Base-by-base conservation (phyloP, 2,888 invertebrate genomes). In the Platypus cylindrus region DNA sequence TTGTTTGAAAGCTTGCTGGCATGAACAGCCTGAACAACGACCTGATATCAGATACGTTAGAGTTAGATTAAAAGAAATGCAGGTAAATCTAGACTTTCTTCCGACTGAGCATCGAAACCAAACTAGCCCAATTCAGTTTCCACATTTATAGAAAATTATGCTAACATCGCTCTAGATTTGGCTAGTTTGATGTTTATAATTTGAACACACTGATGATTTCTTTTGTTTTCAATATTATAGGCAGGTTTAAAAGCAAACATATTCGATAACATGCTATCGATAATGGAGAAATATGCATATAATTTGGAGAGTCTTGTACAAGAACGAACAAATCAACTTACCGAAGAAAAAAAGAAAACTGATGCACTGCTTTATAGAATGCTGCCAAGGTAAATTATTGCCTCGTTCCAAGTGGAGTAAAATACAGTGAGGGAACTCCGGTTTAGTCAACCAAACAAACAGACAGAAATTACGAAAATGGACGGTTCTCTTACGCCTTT, bases 231-330 rank as follows among this genome's bases (percentile, higher is more conserved):
- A 3, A 12, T 22, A 24, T 43, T 45, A 30, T 34, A 57, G 53
- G 71, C 75, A 22, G 77, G 78, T 45, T 62, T 78, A 67, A 84
- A 84, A 59, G 74, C 82, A 2, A 85, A 86, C 50, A 85, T 86
- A 45, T 84, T 86, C 53, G 87, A 87, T 62, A 86, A 87, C 53
- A 87, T 89, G 86, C 63, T 89, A 41, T 75, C 80, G 0, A 84
- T 87, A 58, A 87, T 89, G 87, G 87, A 89, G 59, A 86, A 86
- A 55, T 87, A 90, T 54, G 86, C 87, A 1, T 80, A 80, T 25
- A 86, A 87, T 59, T 59, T 90, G 40, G 89, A 89, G 54, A 76
- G 79, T 0, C 63, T 86, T 25, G 85, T 89, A 0, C 82, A 84
- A 41, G 84, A 85, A 50, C 66, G 86, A 39, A 87, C 87, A 0